Percentiles rank a stretch among this genome's conserved stretches.
These are phyloP conservation scores for Meda fulgida DNA, from an alignment of 2,797 vertebrate species.

Conservation along the genomic window DNA sequence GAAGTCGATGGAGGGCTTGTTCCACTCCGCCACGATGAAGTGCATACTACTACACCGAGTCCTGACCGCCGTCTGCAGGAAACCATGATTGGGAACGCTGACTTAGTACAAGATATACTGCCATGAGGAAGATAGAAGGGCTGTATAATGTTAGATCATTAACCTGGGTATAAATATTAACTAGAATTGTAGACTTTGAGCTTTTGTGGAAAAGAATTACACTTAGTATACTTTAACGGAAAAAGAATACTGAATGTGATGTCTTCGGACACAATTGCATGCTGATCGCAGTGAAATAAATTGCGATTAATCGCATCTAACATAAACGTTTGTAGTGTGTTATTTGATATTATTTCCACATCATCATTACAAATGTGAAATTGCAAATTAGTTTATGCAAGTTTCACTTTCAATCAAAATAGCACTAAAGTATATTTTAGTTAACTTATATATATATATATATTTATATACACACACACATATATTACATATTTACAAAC, in stretches of 20 bases:
- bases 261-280: neutral
- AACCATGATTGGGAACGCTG: neutral
- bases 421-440: no score
- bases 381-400: no score
- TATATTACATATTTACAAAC: neutral
- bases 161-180: conserved; percentile 18
- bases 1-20: conserved; percentile 76
- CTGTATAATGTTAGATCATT: conserved; percentile 21
- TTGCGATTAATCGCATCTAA: neutral
- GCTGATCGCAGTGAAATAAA: neutral
- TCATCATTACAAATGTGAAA: no score
- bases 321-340: neutral
- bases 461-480: no score
- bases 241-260: neutral
- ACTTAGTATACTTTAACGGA: neutral
- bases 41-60: conserved; percentile 83
- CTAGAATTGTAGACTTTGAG: neutral
- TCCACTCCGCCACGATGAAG: conserved; percentile 81
- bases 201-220: neutral
- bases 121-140: neutral
- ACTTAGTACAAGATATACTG: conserved; percentile 20
- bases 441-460: no score
- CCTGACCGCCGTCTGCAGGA: conserved; percentile 77
- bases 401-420: no score
- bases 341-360: no score